Conservation (phyloP, 2,888 invertebrate genomes). For the Ceramica pisi region DNA sequence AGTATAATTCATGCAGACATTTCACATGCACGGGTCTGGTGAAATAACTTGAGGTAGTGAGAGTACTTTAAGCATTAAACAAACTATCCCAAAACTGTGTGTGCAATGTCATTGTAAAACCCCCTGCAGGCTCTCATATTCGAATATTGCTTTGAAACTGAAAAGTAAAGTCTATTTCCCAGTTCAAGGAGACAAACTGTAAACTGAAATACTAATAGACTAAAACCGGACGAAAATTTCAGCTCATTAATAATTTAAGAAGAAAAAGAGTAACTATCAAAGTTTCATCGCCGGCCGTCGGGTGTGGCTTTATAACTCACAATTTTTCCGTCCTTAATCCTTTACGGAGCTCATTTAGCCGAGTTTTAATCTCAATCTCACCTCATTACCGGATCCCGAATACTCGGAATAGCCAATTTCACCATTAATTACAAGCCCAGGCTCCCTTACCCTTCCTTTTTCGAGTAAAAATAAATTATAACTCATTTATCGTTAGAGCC, state of each 20-base stretch:
- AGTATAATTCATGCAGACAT: background rate
- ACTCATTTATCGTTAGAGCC: slow-evolving; percentile 88
- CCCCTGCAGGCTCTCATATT: no score
- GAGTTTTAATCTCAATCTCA: slow-evolving; percentile 90
- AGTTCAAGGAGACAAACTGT: slow-evolving; percentile 11
- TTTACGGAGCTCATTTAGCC: slow-evolving; percentile 86
- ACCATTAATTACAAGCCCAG: slow-evolving; percentile 87
- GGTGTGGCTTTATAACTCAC: slow-evolving; percentile 74
- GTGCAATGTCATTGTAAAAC: no score
- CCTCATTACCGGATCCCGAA: slow-evolving; percentile 89
- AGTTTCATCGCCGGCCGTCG: slow-evolving; percentile 69
- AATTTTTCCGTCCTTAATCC: slow-evolving; percentile 83
- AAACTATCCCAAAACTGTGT: no score
- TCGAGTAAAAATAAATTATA: slow-evolving; percentile 90
- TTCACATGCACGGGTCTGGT: rapidly evolving
- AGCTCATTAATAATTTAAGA: slow-evolving; percentile 71
- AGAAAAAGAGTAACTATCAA: slow-evolving; percentile 74
- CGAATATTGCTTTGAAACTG: background rate
- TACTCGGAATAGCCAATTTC: slow-evolving; percentile 90
- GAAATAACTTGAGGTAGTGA: no score
- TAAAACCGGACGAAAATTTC: slow-evolving; percentile 58
- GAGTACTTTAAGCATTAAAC: no score
- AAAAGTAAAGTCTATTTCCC: background rate
- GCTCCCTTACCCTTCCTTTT: slow-evolving; percentile 87
- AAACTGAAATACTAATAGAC: slow-evolving; percentile 51